These are phyloP conservation scores for Acrocephalus kingi DNA, from an alignment of 2,113 vertebrate species.

Conservation along the genomic window DNA sequence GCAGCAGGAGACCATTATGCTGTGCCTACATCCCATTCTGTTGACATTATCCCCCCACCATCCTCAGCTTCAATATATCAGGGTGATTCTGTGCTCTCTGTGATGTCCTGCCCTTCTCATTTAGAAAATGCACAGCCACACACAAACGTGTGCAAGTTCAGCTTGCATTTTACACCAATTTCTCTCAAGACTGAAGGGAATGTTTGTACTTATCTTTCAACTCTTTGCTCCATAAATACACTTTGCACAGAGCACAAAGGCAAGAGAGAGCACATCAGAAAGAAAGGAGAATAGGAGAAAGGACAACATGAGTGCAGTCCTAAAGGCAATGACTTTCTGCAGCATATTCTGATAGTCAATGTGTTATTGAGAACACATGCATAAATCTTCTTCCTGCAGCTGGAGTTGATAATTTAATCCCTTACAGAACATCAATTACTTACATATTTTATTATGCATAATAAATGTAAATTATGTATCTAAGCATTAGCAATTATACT, in stretches of 20 bases:
- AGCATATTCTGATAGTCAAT: neutral
- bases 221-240: neutral
- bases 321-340: neutral
- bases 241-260: neutral
- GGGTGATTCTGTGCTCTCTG: neutral
- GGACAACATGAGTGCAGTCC: neutral
- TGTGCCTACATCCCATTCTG: neutral
- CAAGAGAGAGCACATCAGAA: neutral
- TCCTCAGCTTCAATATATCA: neutral
- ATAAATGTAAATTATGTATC: constrained; percentile 30
- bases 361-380: neutral
- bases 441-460: constrained; percentile 40
- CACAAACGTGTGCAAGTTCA: neutral
- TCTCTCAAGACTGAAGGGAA: neutral
- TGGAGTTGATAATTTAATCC: constrained; percentile 19
- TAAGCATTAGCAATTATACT: constrained; percentile 39
- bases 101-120: neutral
- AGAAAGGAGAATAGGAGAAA: neutral
- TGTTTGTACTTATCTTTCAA: neutral
- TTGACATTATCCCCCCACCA: neutral
- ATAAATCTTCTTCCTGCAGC: constrained; percentile 5
- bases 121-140: neutral
- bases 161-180: neutral
- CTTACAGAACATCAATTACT: constrained; percentile 44
- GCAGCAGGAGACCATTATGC: constrained; percentile 46